These are phyloP conservation scores for Fukomys damarensis DNA, from an alignment of 2,113 vertebrate genomes.

Conservation along the genomic window DNA sequence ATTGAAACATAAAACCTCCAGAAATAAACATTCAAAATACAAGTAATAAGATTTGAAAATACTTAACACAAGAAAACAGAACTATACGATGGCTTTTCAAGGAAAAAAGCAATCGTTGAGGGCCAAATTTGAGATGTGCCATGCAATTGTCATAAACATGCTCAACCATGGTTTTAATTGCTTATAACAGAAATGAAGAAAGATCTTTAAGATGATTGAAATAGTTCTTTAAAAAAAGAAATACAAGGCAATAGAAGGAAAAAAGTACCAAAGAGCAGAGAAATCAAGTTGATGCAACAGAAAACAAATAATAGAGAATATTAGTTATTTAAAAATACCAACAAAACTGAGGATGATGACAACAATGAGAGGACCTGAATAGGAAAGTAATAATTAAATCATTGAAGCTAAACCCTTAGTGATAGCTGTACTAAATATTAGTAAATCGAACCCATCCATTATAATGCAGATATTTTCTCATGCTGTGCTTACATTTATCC, in stretches of 20 bases:
- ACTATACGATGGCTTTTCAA: neutral
- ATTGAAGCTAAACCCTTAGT: neutral
- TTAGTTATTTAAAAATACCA: neutral
- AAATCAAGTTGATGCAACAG: neutral
- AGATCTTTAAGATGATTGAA: neutral
- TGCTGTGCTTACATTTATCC: neutral
- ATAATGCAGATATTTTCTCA: neutral
- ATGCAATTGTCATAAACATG: neutral
- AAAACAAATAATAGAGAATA: neutral
- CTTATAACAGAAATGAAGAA: neutral
- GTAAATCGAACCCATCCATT: neutral
- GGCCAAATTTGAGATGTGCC: neutral
- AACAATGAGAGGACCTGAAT: neutral
- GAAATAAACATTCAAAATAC: neutral
- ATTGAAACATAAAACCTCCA: neutral
- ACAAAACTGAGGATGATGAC: neutral
- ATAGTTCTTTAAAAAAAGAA: neutral
- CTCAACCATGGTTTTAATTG: neutral
- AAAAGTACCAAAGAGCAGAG: neutral
- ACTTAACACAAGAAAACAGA: neutral
- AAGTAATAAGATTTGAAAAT: neutral
- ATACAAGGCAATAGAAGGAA: neutral
- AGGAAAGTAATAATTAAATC: neutral
- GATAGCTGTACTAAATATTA: neutral
- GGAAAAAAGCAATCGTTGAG: neutral